Evolutionary conservation across 2,888 invertebrate species (phyloP), one percentile per base, ranked within the genome.

Genomic region (Acholoe squamosa): DNA sequence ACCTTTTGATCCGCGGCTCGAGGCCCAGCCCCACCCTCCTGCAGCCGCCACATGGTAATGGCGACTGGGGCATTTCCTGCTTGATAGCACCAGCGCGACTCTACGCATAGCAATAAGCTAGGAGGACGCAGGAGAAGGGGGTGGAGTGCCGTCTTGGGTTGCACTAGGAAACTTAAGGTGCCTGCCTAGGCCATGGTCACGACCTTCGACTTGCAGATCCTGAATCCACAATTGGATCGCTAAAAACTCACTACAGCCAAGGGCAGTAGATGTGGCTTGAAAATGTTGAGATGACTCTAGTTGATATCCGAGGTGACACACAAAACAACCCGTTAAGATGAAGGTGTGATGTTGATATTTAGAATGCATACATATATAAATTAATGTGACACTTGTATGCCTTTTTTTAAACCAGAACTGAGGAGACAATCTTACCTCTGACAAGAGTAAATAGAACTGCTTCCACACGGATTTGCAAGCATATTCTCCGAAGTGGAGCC

Each of bases 401-500:
- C 43, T 43, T 43, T 7, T 43, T 71, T 71, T 0, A 71, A 0
- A 71, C 1, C 61, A 61, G 19, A 61, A 19, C 19, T n/a, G n/a
- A 61, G 3, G 14, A n/a, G 61, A 3, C 1, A 3, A 61, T 61
- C 89, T 86, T 88, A 92, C 92, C 92, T 91, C 92, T 90, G 67
- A 92, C 91, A 25, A 92, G 86, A 0, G 92, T 92, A 71, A 91
- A 92, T 22, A 92, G 90, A 22, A 91, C 91, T 22, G 92, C 88
- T 67, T 92, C 92, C 0, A 92, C 92, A 19, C 90, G 90, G 51
- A 92, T 92, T 77, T 91, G 91, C 22, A 16, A 84, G 54, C 92
- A 92, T 43, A 92, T 90, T 5, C 61, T 54, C 28, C 91, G 77
- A 34, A 92, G 61, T 31, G 90, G 77, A 22, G 77, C 76, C n/a